These are phyloP conservation scores for Protaetia brevitarsis DNA, from an alignment of 1,140 invertebrate species.

Conservation along the genomic window DNA sequence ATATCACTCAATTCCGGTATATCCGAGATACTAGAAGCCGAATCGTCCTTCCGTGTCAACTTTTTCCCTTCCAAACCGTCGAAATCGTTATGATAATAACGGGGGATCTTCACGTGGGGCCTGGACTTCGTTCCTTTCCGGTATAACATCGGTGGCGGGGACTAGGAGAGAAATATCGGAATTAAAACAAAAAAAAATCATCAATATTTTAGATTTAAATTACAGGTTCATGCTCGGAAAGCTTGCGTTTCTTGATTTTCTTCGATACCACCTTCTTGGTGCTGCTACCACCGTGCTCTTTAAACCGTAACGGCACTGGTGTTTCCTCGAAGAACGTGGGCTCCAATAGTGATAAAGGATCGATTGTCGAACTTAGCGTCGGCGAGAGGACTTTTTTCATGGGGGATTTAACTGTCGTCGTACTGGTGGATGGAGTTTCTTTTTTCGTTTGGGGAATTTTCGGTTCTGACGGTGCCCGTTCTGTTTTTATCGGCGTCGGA, in stretches of 20 bases:
- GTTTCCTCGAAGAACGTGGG: slow-evolving; percentile 16
- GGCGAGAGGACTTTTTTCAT: neutral
- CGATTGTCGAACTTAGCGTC: neutral
- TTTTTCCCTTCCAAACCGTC: neutral
- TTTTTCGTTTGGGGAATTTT: slow-evolving; percentile 20
- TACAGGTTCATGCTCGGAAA: slow-evolving; percentile 20
- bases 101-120: slow-evolving; percentile 44
- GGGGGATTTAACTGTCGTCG: neutral
- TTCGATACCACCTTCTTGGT: slow-evolving; percentile 8
- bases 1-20: neutral
- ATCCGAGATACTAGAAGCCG: neutral
- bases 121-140: slow-evolving; percentile 41
- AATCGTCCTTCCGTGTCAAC: neutral
- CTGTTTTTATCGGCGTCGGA: neutral
- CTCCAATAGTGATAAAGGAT: neutral
- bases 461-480: neutral
- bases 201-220: neutral
- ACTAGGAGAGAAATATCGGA: neutral
- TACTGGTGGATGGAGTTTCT: slow-evolving; percentile 6
- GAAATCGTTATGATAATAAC: slow-evolving; percentile 37
- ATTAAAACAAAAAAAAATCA: neutral
- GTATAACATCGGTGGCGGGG: slow-evolving; percentile 7
- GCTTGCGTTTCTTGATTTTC: slow-evolving; percentile 22
- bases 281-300: neutral
- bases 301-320: neutral